These are phyloP conservation scores for Psittacula derbiana DNA, from an alignment of 2,797 vertebrate genomes.

Conservation along the genomic window DNA sequence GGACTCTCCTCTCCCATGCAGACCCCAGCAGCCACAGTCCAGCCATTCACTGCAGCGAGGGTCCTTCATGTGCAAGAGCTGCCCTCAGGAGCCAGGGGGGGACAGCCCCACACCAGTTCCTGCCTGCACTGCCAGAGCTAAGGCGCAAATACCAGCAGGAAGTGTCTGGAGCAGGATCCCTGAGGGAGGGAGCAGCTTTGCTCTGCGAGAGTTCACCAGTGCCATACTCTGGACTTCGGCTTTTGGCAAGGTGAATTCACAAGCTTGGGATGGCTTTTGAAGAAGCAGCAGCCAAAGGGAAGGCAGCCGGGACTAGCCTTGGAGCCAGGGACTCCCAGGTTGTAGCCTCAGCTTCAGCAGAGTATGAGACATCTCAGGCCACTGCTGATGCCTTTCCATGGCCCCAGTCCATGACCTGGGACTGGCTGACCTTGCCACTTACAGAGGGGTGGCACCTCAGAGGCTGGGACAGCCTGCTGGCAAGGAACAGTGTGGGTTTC, in stretches of 20 bases:
- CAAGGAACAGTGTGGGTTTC: background rate
- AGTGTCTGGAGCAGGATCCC: background rate
- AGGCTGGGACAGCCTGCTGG: background rate
- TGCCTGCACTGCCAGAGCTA: background rate
- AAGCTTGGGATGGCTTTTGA: background rate
- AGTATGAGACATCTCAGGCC: background rate
- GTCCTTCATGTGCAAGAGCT: background rate
- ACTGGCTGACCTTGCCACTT: background rate
- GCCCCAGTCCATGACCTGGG: background rate
- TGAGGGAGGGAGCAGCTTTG: accelerated
- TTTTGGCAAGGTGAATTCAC: background rate
- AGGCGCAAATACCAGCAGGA: background rate
- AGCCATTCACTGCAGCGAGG: accelerated
- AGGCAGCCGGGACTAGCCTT: background rate
- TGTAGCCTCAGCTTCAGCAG: background rate
- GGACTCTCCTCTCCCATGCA: background rate
- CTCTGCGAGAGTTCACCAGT: accelerated
- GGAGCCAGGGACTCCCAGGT: background rate
- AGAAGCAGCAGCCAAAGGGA: background rate
- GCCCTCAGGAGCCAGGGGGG: background rate
- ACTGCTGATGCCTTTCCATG: background rate
- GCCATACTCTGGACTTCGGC: background rate
- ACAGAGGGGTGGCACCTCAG: background rate
- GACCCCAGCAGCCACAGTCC: background rate
- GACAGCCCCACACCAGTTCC: accelerated